A percentile compares a stretch with the other conserved stretches of the same genome.
Evolutionary conservation across 1,140 invertebrate genomes (phyloP).

Genomic region (Ceratosolen fusciceps): DNA sequence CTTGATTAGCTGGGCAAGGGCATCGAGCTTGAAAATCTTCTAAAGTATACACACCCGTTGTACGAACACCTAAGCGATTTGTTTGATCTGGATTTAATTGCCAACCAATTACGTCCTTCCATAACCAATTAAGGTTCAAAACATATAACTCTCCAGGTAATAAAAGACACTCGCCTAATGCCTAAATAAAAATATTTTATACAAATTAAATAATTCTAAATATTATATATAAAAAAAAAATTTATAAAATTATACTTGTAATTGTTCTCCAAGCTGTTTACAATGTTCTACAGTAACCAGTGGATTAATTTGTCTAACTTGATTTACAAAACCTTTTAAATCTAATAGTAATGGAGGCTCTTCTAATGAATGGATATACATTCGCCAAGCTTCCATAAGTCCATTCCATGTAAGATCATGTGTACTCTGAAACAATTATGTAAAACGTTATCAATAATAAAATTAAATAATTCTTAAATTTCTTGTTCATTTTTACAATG

Average conservation of each 20-base stretch:
- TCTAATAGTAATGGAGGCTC: constrained; percentile 65
- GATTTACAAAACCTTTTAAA: constrained; percentile 62
- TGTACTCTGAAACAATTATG: constrained; percentile 25
- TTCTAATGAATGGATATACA: constrained; percentile 63
- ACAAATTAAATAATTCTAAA: background rate
- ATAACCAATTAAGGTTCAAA: constrained; percentile 82
- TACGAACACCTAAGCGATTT: constrained; percentile 74
- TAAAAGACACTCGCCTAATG: constrained; percentile 66
- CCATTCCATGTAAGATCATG: constrained; percentile 62
- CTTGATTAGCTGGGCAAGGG: constrained; percentile 81
- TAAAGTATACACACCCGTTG: constrained; percentile 83
- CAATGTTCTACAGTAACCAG: constrained; percentile 67
- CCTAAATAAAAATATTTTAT: constrained; percentile 51
- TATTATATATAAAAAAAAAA: background rate
- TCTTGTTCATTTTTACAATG: background rate
- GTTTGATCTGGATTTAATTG: constrained; percentile 80
- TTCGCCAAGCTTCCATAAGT: constrained; percentile 66
- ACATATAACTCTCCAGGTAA: constrained; percentile 79
- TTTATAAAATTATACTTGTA: constrained; percentile 59
- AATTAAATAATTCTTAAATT: background rate
- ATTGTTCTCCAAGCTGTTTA: constrained; percentile 64
- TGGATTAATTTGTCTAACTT: constrained; percentile 68
- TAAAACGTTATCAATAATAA: background rate
- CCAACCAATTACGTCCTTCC: constrained; percentile 80
- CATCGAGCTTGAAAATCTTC: constrained; percentile 86